phyloP scores from a whole-genome alignment of 2,888 invertebrate species.

The Nomada lathburiana region DNA sequence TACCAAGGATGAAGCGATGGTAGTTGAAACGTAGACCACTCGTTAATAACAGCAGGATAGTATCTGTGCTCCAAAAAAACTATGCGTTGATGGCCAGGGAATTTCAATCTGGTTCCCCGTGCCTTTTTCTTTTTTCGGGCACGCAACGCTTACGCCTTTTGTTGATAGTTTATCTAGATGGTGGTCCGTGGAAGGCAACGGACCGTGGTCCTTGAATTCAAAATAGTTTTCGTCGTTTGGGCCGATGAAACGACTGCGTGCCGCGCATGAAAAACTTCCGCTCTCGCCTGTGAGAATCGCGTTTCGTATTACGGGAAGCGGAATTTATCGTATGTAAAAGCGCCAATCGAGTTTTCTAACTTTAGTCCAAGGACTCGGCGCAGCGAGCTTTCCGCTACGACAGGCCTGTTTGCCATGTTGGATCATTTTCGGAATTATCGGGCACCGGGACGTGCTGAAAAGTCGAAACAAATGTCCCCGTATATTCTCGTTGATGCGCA shows the following conservation, averaged over 20 bases:
- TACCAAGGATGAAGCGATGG: no score
- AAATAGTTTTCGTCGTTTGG: conserved; percentile 73
- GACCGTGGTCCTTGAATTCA: conserved; percentile 74
- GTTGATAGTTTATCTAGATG: conserved; percentile 66
- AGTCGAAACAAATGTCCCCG: not conserved
- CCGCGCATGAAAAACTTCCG: conserved; percentile 71
- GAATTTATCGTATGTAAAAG: conserved; percentile 28
- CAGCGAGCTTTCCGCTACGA: conserved; percentile 7
- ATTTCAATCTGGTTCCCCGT: conserved; percentile 24
- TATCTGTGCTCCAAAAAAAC: conserved; percentile 14
- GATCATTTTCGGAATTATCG: not conserved
- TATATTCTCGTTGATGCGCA: not conserved
- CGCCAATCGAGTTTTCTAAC: conserved; percentile 45
- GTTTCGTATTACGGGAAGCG: conserved; percentile 37
- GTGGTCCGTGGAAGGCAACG: conserved; percentile 60
- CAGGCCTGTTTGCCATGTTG: not conserved
- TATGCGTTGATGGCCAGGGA: conserved; percentile 14
- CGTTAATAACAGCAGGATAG: not conserved
- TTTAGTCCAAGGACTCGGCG: conserved; percentile 30
- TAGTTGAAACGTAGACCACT: not conserved
- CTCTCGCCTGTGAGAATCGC: conserved; percentile 56
- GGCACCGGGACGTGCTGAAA: not conserved
- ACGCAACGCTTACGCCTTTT: conserved; percentile 37
- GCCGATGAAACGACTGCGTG: conserved; percentile 64
- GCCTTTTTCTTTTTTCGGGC: not conserved